A percentile compares a stretch with the other conserved stretches of the same genome.
phyloP scores from a whole-genome alignment of 2,888 invertebrate species.

The Rhingia campestris region DNA sequence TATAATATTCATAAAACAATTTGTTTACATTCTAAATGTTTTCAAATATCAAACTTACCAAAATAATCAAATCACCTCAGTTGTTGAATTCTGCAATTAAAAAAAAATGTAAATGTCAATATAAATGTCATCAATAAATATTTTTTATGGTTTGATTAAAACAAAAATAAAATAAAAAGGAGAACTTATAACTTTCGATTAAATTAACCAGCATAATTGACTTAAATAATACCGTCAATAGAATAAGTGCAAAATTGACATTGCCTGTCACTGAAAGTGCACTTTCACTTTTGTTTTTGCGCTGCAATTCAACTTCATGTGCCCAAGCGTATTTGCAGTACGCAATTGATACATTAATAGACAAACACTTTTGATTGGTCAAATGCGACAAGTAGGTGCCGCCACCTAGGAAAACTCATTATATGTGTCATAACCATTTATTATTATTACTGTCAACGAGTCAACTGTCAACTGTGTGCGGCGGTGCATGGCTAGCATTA shows the following conservation, averaged over 20 bases:
- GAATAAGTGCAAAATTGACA: conserved; percentile 26
- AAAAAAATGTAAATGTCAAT: conserved; percentile 19
- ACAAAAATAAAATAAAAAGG: background rate
- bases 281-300: conserved; percentile 43
- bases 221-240: background rate
- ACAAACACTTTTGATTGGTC: conserved; percentile 1
- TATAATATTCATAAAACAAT: too few relatives aligned
- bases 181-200: conserved; percentile 4
- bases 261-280: conserved; percentile 25
- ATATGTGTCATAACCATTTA: conserved; percentile 58
- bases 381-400: conserved; percentile 5
- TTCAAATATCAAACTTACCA: conserved; percentile 12
- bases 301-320: conserved; percentile 25
- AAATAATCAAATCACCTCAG: conserved; percentile 4
- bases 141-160: too few relatives aligned
- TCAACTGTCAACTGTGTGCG: conserved; percentile 49
- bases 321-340: conserved; percentile 22
- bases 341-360: background rate
- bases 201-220: conserved; percentile 29
- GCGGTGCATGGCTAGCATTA: background rate
- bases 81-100: conserved; percentile 11
- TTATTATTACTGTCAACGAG: conserved; percentile 63
- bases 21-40: background rate
- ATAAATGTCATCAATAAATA: background rate
- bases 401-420: conserved; percentile 45